These are phyloP conservation scores for Leptinotarsa texana DNA, from an alignment of 1,140 invertebrate genomes.

Conservation along the genomic window DNA sequence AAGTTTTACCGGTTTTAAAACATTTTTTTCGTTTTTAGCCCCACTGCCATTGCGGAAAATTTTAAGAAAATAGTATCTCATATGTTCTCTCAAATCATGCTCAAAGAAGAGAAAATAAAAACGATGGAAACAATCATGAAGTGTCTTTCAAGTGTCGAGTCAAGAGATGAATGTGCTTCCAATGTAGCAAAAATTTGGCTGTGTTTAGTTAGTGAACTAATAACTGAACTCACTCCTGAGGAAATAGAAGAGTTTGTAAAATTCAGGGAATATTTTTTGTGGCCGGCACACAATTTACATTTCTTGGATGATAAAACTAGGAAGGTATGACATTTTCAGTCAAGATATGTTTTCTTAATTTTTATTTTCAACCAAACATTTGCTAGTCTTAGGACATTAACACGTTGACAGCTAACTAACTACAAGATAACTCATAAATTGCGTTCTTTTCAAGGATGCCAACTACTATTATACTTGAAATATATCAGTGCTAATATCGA, in stretches of 20 bases:
- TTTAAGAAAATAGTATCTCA: constrained; percentile 16
- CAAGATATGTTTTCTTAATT: too few species aligned
- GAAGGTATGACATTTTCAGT: constrained; percentile 21
- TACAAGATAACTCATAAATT: neutral
- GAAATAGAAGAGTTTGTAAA: constrained; percentile 19
- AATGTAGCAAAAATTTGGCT: constrained; percentile 33
- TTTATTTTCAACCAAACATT: too few species aligned
- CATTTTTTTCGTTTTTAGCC: neutral
- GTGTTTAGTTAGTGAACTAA: constrained; percentile 14
- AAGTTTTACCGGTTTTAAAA: neutral
- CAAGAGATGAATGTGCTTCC: constrained; percentile 21
- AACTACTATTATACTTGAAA: constrained; percentile 22
- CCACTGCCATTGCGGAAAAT: neutral
- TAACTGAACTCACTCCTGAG: constrained; percentile 13
- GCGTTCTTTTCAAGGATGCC: neutral
- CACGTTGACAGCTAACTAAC: neutral
- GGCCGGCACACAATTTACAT: constrained; percentile 34
- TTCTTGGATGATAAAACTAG: constrained; percentile 21
- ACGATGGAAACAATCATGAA: constrained; percentile 14
- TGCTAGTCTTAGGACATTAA: neutral
- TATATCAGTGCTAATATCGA: constrained; percentile 30
- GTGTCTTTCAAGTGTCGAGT: constrained; percentile 23
- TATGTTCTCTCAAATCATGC: constrained; percentile 15
- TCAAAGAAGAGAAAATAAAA: constrained; percentile 20
- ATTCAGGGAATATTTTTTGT: constrained; percentile 30